phyloP scores from a whole-genome alignment of 2,797 vertebrate species.

The Eleutherodactylus coqui region DNA sequence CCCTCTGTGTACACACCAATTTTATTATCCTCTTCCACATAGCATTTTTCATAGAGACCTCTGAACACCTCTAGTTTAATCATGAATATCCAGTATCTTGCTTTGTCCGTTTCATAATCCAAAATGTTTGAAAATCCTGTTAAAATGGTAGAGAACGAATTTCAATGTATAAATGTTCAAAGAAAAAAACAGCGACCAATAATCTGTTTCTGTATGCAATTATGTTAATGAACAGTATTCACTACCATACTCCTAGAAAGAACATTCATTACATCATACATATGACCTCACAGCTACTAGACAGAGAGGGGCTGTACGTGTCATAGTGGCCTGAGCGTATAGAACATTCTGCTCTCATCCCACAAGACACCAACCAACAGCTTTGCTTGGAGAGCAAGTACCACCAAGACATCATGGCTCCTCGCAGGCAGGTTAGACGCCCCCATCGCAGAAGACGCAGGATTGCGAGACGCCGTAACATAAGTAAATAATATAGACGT shows the following conservation, averaged over 20 bases:
- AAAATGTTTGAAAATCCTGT: not conserved
- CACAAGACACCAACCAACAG: not conserved
- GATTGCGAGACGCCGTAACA: not conserved
- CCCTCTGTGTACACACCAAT: no score
- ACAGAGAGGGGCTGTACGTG: not conserved
- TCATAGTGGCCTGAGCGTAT: not conserved
- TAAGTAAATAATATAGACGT: not conserved
- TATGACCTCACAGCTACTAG: conserved; percentile 1
- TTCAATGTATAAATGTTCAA: no score
- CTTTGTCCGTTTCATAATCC: not conserved
- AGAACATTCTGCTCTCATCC: not conserved
- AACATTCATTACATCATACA: conserved; percentile 3
- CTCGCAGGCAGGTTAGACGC: not conserved
- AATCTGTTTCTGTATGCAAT: not conserved
- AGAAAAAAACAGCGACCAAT: no score
- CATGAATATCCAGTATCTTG: not conserved
- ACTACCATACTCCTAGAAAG: not conserved
- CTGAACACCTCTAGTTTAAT: no score
- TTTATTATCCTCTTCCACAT: no score
- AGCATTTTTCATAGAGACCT: no score
- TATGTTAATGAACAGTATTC: not conserved
- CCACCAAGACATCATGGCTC: not conserved
- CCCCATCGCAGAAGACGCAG: not conserved
- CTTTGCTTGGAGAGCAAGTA: not conserved
- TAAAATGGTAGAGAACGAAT: no score